Percentiles rank a stretch among this genome's conserved stretches.
Evolutionary conservation across 2,888 invertebrate genomes (phyloP).

Genomic region (Serripes groenlandicus): DNA sequence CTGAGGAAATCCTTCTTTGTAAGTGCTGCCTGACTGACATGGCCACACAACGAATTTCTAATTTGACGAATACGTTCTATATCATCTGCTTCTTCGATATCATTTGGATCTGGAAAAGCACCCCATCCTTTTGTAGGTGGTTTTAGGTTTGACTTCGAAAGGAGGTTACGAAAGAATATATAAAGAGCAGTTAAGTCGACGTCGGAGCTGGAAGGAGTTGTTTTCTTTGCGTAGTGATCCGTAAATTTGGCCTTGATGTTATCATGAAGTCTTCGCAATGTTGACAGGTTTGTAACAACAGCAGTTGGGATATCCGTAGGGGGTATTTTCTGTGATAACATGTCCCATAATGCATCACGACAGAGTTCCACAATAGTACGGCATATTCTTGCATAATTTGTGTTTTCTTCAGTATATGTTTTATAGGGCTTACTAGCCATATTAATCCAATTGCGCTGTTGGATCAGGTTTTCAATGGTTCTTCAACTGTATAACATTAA

Average conservation of each 20-base stretch:
- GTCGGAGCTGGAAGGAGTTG: neutral
- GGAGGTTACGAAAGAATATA: neutral
- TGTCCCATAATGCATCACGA: slow-evolving; percentile 18
- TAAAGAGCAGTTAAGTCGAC: neutral
- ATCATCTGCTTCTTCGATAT: slow-evolving; percentile 8
- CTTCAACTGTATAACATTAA: too few species aligned
- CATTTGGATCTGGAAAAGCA: neutral
- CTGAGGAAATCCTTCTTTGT: neutral
- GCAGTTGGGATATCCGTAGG: neutral
- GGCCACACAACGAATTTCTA: slow-evolving; percentile 14
- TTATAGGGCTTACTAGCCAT: neutral
- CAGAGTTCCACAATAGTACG: slow-evolving; percentile 2
- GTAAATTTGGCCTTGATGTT: neutral
- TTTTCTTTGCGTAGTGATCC: neutral
- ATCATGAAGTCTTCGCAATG: slow-evolving; percentile 4
- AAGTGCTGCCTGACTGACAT: neutral
- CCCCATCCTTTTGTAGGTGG: slow-evolving; percentile 19
- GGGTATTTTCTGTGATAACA: neutral
- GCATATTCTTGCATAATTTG: slow-evolving; percentile 1
- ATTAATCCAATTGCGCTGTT: too few species aligned
- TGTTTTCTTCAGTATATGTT: neutral
- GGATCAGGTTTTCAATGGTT: too few species aligned
- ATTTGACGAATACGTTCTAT: neutral
- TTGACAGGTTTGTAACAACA: neutral
- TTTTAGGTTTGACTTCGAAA: slow-evolving; percentile 2